Percentiles rank a stretch among this genome's conserved stretches.
These are phyloP conservation scores for Aplidium turbinatum DNA, from an alignment of 23 tunicate species.

Conservation along the genomic window DNA sequence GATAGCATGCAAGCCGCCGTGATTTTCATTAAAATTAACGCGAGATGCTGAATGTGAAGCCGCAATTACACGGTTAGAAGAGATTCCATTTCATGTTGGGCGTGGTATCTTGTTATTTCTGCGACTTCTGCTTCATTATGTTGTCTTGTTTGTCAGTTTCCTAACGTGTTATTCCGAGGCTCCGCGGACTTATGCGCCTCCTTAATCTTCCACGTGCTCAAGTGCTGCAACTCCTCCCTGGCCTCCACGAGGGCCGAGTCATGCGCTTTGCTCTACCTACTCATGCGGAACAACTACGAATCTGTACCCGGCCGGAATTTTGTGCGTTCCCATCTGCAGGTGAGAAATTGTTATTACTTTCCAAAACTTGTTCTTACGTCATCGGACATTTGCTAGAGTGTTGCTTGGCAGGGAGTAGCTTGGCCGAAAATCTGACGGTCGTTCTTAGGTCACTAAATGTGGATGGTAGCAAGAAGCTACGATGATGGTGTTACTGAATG, in stretches of 20 bases:
- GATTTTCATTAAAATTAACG: no score
- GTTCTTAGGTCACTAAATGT: no score
- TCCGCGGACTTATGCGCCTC: conserved; percentile 80
- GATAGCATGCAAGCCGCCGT: no score
- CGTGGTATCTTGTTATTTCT: neutral
- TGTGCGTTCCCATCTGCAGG: conserved; percentile 88
- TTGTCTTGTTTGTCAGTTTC: conserved; percentile 70
- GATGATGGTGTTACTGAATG: no score
- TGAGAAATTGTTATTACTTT: no score
- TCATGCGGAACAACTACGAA: conserved; percentile 79
- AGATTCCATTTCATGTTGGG: neutral
- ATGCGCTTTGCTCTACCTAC: conserved; percentile 77
- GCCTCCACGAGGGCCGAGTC: conserved; percentile 78
- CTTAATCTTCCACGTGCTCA: conserved; percentile 77
- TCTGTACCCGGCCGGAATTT: conserved; percentile 48
- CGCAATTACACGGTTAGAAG: no score
- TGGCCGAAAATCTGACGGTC: no score
- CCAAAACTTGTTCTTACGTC: no score
- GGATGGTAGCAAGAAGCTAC: no score
- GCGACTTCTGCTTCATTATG: neutral
- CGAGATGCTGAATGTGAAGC: no score
- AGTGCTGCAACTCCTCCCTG: conserved; percentile 77
- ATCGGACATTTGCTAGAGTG: no score
- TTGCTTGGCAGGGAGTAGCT: no score
- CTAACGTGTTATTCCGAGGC: conserved; percentile 78